Percentiles rank a stretch among this genome's conserved stretches.
Evolutionary conservation across 2,888 invertebrate species (phyloP).

Genomic region (Uloborus plumipes): DNA sequence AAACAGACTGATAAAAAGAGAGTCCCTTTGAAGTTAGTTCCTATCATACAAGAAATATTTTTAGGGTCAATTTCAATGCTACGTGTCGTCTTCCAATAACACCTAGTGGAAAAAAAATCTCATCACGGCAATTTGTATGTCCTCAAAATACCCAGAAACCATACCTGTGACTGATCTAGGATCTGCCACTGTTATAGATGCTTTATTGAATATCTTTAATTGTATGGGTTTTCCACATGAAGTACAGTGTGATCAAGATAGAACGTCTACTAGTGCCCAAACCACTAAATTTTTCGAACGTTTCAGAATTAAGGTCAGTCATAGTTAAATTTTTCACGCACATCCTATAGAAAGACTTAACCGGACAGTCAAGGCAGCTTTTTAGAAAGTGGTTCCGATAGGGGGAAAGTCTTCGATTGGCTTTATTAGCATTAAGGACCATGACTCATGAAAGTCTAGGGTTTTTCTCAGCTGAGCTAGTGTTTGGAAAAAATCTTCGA

Average conservation of each 20-base stretch:
- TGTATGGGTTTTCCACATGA: slow-evolving; percentile 5
- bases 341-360: too few species aligned
- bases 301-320: slow-evolving; percentile 5
- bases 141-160: slow-evolving; percentile 7
- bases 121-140: background rate
- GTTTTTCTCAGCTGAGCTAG: slow-evolving; percentile 13
- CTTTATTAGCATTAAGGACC: slow-evolving; percentile 12
- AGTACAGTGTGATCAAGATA: slow-evolving; percentile 7
- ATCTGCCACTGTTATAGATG: background rate
- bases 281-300: slow-evolving; percentile 4
- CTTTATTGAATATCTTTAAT: slow-evolving; percentile 2
- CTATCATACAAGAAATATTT: background rate
- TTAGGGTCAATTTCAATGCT: background rate
- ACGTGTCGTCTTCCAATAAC: background rate
- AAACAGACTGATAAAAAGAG: background rate
- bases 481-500: slow-evolving; percentile 26
- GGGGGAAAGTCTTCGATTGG: too few species aligned
- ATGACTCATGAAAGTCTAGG: slow-evolving; percentile 16
- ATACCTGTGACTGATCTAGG: slow-evolving; percentile 1
- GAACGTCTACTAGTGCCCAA: background rate
- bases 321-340: too few species aligned
- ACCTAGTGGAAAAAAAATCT: slow-evolving; percentile 7
- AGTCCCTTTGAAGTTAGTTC: background rate
- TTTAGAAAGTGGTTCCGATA: background rate
- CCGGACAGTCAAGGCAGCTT: background rate